These are phyloP conservation scores for Diadumene lineata DNA, from an alignment of 92 coral and sea anemone species.

Conservation along the genomic window DNA sequence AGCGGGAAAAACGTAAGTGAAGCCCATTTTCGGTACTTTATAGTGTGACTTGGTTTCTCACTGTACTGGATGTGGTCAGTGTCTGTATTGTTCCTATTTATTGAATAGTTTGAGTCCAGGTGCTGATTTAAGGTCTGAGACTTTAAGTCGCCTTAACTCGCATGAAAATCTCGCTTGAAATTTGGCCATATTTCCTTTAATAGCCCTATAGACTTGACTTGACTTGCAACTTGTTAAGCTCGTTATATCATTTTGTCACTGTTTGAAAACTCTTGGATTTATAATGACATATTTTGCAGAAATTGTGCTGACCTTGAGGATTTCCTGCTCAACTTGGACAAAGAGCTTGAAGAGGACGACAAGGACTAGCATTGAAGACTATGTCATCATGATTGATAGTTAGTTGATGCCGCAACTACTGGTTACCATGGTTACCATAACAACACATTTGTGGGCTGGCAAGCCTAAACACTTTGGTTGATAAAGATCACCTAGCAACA, in stretches of 20 bases:
- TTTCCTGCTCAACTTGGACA: slow-evolving; percentile 68
- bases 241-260: no score
- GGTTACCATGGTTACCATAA: neutral
- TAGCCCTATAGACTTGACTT: no score
- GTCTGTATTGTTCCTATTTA: neutral
- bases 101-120: neutral
- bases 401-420: neutral
- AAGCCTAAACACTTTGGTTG: neutral
- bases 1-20: slow-evolving; percentile 8
- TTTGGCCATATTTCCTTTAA: no score
- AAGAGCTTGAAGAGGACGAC: slow-evolving; percentile 38
- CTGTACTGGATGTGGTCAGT: no score
- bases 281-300: slow-evolving; percentile 22
- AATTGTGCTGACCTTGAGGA: slow-evolving; percentile 59
- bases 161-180: no score
- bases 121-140: neutral
- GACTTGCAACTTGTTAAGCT: no score
- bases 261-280: neutral
- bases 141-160: no score
- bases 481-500: neutral
- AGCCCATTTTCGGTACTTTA: neutral
- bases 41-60: no score
- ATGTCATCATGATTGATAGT: no score
- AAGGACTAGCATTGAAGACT: slow-evolving; percentile 10
- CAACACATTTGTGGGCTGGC: neutral